Evolutionary conservation across 2,797 vertebrate species (phyloP).

Genomic region (Lateolabrax maculatus): DNA sequence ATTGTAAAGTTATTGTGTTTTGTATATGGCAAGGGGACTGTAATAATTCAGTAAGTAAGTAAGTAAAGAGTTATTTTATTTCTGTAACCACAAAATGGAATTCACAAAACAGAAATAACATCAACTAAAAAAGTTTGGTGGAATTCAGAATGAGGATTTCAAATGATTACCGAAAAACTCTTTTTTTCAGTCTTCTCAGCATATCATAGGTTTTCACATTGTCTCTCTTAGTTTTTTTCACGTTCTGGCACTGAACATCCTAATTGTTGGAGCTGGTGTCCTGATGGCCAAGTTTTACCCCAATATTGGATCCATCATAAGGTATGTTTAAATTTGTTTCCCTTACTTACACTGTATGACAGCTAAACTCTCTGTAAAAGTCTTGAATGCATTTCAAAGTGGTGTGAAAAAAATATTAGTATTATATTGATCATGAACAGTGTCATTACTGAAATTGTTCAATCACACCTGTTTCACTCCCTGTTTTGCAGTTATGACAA

Average conservation of each 20-base stretch:
- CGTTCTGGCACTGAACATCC: slow-evolving; percentile 89
- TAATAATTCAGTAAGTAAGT: too few species aligned
- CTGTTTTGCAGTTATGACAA: not conserved
- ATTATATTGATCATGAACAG: not conserved
- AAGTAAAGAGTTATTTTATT: too few species aligned
- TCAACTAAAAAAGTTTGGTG: not conserved
- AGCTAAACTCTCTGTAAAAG: not conserved
- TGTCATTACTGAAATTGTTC: not conserved
- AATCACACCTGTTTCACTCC: too few species aligned
- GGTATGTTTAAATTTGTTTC: slow-evolving; percentile 80
- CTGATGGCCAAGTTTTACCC: slow-evolving; percentile 93
- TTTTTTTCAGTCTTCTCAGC: not conserved
- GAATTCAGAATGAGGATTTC: not conserved
- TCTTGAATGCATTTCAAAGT: too few species aligned
- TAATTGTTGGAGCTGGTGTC: slow-evolving; percentile 91
- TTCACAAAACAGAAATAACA: not conserved
- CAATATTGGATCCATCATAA: slow-evolving; percentile 96
- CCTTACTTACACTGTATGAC: not conserved
- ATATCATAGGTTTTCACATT: not conserved
- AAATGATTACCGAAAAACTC: not conserved
- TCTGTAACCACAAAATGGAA: not conserved
- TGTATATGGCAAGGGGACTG: too few species aligned
- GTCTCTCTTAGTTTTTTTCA: slow-evolving; percentile 87
- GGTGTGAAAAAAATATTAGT: not conserved
- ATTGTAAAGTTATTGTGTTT: too few species aligned